Conservation (phyloP, 2,888 invertebrate genomes). For the Rhaphigaster nebulosa region DNA sequence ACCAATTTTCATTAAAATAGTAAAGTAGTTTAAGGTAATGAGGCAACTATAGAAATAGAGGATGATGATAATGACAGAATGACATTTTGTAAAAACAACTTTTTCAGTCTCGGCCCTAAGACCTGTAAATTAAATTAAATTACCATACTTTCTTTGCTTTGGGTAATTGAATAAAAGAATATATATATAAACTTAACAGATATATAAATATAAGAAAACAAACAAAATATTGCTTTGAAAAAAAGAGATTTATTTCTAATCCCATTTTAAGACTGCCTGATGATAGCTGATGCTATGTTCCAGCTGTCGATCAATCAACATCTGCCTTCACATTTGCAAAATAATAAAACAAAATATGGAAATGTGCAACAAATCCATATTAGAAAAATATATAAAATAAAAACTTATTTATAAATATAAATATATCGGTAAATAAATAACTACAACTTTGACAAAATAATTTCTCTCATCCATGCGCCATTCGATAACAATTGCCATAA, state of each 20-base stretch:
- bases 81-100: too few species aligned
- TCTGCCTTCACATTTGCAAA: neutral
- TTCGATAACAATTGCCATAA: constrained; percentile 30
- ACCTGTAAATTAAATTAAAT: neutral
- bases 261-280: neutral
- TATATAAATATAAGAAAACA: neutral
- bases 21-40: too few species aligned
- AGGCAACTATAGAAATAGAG: too few species aligned
- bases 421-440: constrained; percentile 32
- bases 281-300: neutral
- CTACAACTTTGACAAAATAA: constrained; percentile 22
- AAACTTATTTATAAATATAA: constrained; percentile 36
- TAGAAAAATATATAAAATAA: constrained; percentile 37
- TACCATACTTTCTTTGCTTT: neutral
- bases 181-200: neutral
- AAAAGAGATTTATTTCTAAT: neutral
- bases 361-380: neutral
- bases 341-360: constrained; percentile 21
- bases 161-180: neutral
- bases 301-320: neutral
- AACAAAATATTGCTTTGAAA: constrained; percentile 7
- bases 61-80: too few species aligned
- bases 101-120: too few species aligned
- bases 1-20: neutral
- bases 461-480: constrained; percentile 6